Percentiles rank a stretch among this genome's conserved stretches.
These are phyloP conservation scores for Zoanthus solanderi DNA, from an alignment of 92 coral and sea anemone species.

Conservation along the genomic window DNA sequence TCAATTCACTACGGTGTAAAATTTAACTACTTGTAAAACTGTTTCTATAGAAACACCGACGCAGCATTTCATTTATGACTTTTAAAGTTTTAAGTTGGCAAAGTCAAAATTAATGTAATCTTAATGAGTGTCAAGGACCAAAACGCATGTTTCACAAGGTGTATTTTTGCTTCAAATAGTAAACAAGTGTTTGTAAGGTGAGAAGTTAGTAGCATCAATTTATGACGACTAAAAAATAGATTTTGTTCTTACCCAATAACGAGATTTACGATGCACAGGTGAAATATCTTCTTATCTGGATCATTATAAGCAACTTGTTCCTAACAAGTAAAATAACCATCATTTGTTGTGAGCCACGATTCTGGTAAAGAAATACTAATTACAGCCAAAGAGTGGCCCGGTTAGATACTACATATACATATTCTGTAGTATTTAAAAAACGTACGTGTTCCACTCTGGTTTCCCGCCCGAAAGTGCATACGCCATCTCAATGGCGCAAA, in stretches of 20 bases:
- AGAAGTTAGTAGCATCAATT: too few relatives aligned
- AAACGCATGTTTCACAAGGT: not conserved
- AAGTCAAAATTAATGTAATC: not conserved
- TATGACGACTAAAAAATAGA: not conserved
- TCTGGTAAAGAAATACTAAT: not conserved
- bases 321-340: slow-evolving; percentile 48
- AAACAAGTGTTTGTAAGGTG: too few relatives aligned
- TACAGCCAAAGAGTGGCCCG: too few relatives aligned
- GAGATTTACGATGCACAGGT: slow-evolving; percentile 92
- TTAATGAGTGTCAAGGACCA: not conserved
- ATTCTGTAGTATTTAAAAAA: not conserved
- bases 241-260: slow-evolving; percentile 85
- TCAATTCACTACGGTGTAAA: too few relatives aligned
- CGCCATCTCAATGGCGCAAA: not conserved
- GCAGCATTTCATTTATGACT: not conserved
- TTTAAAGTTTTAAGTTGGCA: not conserved
- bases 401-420: not conserved
- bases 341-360: too few relatives aligned
- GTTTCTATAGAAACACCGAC: too few relatives aligned
- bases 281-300: slow-evolving; percentile 97
- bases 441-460: not conserved
- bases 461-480: not conserved
- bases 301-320: slow-evolving; percentile 99
- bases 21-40: too few relatives aligned
- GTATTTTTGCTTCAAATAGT: too few relatives aligned